Evolutionary conservation across 2,888 invertebrate species (phyloP), one percentile per base, ranked within the genome.

Genomic region (Tridacna crocea): DNA sequence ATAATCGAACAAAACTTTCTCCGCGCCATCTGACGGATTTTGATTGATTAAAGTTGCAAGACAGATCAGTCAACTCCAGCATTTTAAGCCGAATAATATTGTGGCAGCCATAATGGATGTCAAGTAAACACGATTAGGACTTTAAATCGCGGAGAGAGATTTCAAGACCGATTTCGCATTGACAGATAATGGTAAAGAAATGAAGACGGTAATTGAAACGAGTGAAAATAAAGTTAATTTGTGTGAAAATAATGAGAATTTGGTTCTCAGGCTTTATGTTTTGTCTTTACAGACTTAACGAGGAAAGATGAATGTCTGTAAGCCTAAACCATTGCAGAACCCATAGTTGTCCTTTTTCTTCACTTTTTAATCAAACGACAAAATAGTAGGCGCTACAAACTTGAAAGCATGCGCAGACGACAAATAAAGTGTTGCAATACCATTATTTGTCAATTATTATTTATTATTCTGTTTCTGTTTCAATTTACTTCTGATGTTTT

Each of bases 71-170:
- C 77, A 63, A 70, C 68, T 72, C 72, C 55, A 75, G 46, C 79
- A 77, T 26, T 79, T 73, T 84, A 86, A 86, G 86, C 80, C 82
- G 72, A 78, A 79, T 83, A 81, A 86, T 86, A 83, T 83, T 86
- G 86, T 86, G 80, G 46, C 72, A 55, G 65, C 76, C 55, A 82
- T 84, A 84, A 84, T 83, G 86, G 80, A 70, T 84, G 86, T 84
- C 86, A 84, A 76, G 26, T 72, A 78, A 86, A 86, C 86, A 86
- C 83, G 86, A 86, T 86, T 84, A 83, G 68, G 73, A 80, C 82
- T 79, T 68, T 63, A 82, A 84, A 86, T 76, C 77, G 82, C 51
- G 80, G 77, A 75, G 81, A 72, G 75, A 77, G 83, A 85, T 83
- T 85, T 81, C 79, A 81, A 77, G 79, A 83, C 76, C 75, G 80